A percentile compares a stretch with the other conserved stretches of the same genome.
phyloP scores from a whole-genome alignment of 1,140 invertebrate species.

The Drosophila kohkoa region DNA sequence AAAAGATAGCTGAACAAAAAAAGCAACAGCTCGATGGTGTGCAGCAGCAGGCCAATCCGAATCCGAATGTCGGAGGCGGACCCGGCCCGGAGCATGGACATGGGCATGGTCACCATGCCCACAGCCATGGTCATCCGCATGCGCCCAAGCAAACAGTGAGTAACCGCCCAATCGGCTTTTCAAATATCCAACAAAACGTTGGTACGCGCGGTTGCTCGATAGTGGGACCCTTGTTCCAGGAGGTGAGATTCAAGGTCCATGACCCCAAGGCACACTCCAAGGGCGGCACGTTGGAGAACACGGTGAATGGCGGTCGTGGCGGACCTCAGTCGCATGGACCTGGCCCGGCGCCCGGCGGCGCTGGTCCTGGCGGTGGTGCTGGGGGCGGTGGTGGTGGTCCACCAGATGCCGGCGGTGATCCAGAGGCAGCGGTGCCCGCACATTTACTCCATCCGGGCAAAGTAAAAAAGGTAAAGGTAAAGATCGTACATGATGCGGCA shows the following conservation, averaged over 20 bases:
- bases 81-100: constrained; percentile 84
- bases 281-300: constrained; percentile 95
- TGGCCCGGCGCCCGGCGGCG: constrained; percentile 68
- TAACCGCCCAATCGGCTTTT: constrained; percentile 85
- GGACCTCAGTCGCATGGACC: constrained; percentile 85
- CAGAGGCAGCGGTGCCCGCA: constrained; percentile 89
- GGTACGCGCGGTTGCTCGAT: constrained; percentile 87
- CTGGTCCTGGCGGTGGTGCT: constrained; percentile 73
- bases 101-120: constrained; percentile 85
- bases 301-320: constrained; percentile 92
- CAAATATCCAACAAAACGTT: constrained; percentile 85
- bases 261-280: constrained; percentile 96
- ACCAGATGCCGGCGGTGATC: constrained; percentile 86
- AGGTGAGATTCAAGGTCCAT: constrained; percentile 97
- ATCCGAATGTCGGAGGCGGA: constrained; percentile 81
- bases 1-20: constrained; percentile 96
- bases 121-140: constrained; percentile 85
- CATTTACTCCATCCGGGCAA: constrained; percentile 92
- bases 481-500: constrained; percentile 59
- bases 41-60: constrained; percentile 86
- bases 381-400: constrained; percentile 84
- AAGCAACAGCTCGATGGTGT: constrained; percentile 91
- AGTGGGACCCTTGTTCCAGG: constrained; percentile 93
- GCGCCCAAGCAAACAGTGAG: constrained; percentile 85
- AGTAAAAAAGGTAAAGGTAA: constrained; percentile 86